Conservation (phyloP, 2,888 invertebrate genomes). For the Pseudeuparius sepicola region DNA sequence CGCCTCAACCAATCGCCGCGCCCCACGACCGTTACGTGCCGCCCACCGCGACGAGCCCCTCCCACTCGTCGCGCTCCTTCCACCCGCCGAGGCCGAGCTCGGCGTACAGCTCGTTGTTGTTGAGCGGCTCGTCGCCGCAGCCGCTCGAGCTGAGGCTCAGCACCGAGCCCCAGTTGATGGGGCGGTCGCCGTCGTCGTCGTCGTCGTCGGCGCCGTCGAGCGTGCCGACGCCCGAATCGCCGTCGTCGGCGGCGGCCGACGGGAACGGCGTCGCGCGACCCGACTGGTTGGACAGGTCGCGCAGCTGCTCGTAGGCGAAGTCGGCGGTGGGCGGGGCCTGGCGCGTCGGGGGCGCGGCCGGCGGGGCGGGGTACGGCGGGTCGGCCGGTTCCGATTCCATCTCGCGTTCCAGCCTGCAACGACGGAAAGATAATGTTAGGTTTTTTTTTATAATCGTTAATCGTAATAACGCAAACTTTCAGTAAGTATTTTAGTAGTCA, state of each 20-base stretch:
- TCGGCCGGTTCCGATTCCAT: slow-evolving; percentile 60
- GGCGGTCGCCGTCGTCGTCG: slow-evolving; percentile 58
- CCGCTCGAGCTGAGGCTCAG: slow-evolving; percentile 78
- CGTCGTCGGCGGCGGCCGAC: slow-evolving; percentile 45
- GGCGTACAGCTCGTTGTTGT: slow-evolving; percentile 67
- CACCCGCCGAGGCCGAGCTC: slow-evolving; percentile 59
- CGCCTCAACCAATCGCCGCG: too few species aligned
- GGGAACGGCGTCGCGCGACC: slow-evolving; percentile 66
- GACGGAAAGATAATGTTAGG: too few species aligned
- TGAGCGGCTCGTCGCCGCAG: slow-evolving; percentile 71
- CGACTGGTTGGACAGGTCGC: slow-evolving; percentile 41
- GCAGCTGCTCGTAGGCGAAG: slow-evolving; percentile 36
- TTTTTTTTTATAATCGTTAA: too few species aligned
- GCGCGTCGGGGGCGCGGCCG: slow-evolving; percentile 36
- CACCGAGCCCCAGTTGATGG: slow-evolving; percentile 88
- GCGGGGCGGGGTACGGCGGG: slow-evolving; percentile 37
- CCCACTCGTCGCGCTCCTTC: slow-evolving; percentile 48
- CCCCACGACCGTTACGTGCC: slow-evolving; percentile 55
- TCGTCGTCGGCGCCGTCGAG: too few species aligned
- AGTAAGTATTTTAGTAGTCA: too few species aligned
- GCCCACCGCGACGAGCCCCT: slow-evolving; percentile 59
- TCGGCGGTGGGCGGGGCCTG: slow-evolving; percentile 26
- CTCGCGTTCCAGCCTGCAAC: slow-evolving; percentile 71
- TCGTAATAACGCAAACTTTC: too few species aligned
- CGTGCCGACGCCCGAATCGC: slow-evolving; percentile 67